Base-by-base conservation (phyloP, 2,113 vertebrate species). In the Myrmecobius fasciatus region DNA sequence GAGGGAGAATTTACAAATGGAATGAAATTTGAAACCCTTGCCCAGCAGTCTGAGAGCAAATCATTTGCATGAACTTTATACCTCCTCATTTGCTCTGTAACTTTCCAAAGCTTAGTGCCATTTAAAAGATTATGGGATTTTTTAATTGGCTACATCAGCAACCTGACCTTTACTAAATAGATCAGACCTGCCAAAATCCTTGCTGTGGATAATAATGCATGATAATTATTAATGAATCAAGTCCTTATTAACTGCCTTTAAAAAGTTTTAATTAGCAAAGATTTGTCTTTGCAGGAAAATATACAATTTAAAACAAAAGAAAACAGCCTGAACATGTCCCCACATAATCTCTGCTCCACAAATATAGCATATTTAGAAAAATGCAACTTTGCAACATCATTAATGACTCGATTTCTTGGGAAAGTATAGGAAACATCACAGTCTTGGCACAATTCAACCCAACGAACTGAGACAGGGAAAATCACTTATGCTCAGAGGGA, bases 321-420 rank as follows among this genome's bases (percentile, higher is more conserved):
- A n/a, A 8, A 17, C 1, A 6, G n/a, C 67, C 6, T 43, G 24
- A 14, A 67, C 3, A 17, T 25, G 8, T 6, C 0, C 0, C 36
- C 7, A 2, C 46, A 31, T 14, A 47, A 26, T 24, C 25, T 26
- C 48, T 52, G 26, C 8, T 3, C 11, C 3, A 26, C 0, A 0
- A 12, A 3, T 1, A 26, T 28, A 22, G 49, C 49, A 1, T 8
- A 25, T 43, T 36, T 0, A 25, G 91, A 53, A 91, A 89, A 51
- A 31, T 4, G 8, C 91, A 92, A 52, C 0, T 11, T 22, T 36
- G 89, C 25, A 36, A 90, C 67, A 43, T 83, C n/a, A 43, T 75
- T n/a, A 75, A 75, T 83, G 43, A 43, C 36, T 83, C 17, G 28
- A 20, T 83, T n/a, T 22, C 67, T 83, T 83, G 36, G n/a, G 67